Conservation (phyloP, 2,888 invertebrate genomes). For the Galerucella calmariensis region DNA sequence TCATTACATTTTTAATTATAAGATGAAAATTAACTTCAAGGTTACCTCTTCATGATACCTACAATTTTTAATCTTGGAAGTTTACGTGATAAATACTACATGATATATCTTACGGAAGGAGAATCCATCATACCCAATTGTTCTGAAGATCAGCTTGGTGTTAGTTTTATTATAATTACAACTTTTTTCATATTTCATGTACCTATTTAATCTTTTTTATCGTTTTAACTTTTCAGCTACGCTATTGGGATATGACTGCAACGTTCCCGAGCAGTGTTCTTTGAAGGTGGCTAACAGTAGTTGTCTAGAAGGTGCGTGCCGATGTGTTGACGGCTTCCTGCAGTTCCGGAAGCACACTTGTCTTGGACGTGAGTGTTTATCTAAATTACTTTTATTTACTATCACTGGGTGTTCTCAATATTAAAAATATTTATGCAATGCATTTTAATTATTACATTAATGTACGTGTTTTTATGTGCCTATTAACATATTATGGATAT, state of each 20-base stretch:
- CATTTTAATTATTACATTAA: background rate
- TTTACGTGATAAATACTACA: too few relatives aligned
- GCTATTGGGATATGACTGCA: conserved; percentile 84
- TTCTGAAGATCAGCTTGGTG: too few relatives aligned
- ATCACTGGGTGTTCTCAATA: background rate
- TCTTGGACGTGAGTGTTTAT: conserved; percentile 82
- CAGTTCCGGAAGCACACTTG: conserved; percentile 92
- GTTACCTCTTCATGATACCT: too few relatives aligned
- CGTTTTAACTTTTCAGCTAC: conserved; percentile 73
- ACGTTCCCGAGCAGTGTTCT: conserved; percentile 85
- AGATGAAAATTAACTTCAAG: too few relatives aligned
- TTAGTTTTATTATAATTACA: too few relatives aligned
- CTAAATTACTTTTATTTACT: conserved; percentile 24
- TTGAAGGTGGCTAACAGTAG: conserved; percentile 90
- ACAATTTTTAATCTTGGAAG: too few relatives aligned
- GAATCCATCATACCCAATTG: too few relatives aligned
- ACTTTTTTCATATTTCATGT: background rate
- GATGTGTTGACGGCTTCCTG: conserved; percentile 85
- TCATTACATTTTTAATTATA: too few relatives aligned
- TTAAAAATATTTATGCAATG: background rate
- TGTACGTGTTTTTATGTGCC: background rate
- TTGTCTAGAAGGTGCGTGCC: conserved; percentile 84
- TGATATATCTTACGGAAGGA: too few relatives aligned
- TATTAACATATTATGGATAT: too few relatives aligned
- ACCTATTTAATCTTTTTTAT: background rate